Base-by-base conservation (phyloP, 2,888 invertebrate genomes). In the Doris montereyensis region DNA sequence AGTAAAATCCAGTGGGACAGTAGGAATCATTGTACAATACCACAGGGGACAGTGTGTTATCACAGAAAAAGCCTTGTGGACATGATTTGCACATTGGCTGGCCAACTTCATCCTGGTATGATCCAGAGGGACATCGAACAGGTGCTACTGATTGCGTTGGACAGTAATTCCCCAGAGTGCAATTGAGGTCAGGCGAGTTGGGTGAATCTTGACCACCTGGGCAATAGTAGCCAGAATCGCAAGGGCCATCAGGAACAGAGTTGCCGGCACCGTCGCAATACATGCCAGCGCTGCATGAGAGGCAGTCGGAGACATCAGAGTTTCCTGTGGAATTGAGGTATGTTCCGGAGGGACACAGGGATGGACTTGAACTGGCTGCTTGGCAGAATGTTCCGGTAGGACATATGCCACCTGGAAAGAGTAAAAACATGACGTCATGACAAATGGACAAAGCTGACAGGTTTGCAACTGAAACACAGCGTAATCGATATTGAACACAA, bases 91-190 rank as follows among this genome's bases (percentile, higher is more conserved):
- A 90, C 21, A 35, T n/a, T 4, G 80, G 82, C 77, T 86, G 85
- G 1, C 87, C 88, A 0, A 83, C 77, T 78, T 89, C 86, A 83
- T 90, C 88, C 81, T 90, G 88, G 80, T 87, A 88, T 4, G 84
- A 83, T 30, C 88, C 88, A 2, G 88, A 86, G 3, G 83, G 82
- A 83, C 90, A 90, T 5, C 88, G 76, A 1, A 80, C 52, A 3
- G 88, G 88, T 1, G 84, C 78, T 2, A 81, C 74, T 65, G 86
- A 88, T 28, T 88, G 89, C 32, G 81, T 82, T 1, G 85, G 84
- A 76, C 90, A 90, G 82, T 85, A 89, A 82, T 90, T 88, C 24
- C 90, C 90, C 35, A 84, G 83, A 4, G 89, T 87, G 81, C 90
- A 90, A 82, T 88, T 89, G 68, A 84, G 86, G 17, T 86, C 87